These are phyloP conservation scores for Stenodera caucasica DNA, from an alignment of 2,888 invertebrate genomes.

Conservation along the genomic window DNA sequence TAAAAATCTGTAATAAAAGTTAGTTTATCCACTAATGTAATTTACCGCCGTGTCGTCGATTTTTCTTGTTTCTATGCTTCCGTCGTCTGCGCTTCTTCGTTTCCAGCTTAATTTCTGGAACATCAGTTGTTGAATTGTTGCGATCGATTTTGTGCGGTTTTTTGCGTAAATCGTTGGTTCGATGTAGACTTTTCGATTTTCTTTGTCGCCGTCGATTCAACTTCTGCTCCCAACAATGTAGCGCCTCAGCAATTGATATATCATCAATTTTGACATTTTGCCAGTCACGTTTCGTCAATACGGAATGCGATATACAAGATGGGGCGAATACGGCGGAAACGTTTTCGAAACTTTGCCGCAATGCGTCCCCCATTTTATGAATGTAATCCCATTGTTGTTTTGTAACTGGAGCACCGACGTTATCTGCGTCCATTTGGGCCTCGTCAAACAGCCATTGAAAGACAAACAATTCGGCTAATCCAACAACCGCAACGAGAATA, in stretches of 20 bases:
- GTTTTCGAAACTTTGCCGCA: conserved; percentile 78
- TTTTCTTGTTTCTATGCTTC: conserved; percentile 40
- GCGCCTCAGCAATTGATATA: conserved; percentile 79
- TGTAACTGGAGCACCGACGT: conserved; percentile 85
- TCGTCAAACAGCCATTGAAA: conserved; percentile 96
- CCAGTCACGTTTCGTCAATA: conserved; percentile 87
- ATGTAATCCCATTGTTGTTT: conserved; percentile 94
- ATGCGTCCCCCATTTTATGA: conserved; percentile 83
- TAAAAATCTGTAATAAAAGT: background rate
- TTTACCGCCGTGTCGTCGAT: conserved; percentile 39
- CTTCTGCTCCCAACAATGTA: conserved; percentile 84
- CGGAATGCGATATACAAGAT: conserved; percentile 90
- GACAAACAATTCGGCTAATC: conserved; percentile 82
- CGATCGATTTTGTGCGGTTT: background rate
- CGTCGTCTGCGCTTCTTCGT: conserved; percentile 33
- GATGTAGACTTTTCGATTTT: conserved; percentile 34
- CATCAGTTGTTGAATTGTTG: background rate
- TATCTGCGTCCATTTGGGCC: conserved; percentile 91
- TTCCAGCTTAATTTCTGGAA: conserved; percentile 23
- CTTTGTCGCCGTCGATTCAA: conserved; percentile 49
- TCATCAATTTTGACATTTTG: conserved; percentile 76
- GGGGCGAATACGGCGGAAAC: conserved; percentile 91
- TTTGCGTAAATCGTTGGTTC: conserved; percentile 19
- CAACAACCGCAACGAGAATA: too few relatives aligned
- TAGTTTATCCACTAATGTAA: conserved; percentile 26